Evolutionary conservation across 2,113 vertebrate genomes (phyloP).

Genomic region (Riparia riparia): DNA sequence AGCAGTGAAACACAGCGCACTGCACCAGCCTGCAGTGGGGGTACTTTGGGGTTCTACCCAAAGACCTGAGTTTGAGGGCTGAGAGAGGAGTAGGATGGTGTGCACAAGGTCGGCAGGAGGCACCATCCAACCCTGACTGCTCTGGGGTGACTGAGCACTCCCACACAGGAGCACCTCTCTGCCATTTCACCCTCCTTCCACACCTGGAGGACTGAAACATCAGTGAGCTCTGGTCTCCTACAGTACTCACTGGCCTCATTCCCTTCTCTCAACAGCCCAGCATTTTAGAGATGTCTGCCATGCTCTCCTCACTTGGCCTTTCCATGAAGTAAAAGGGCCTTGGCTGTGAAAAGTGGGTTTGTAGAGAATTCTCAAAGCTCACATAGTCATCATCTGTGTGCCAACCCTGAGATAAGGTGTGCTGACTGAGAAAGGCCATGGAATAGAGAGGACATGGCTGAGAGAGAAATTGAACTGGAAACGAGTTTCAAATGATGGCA

Average conservation of each 20-base stretch:
- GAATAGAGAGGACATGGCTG: neutral
- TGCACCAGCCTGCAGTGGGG: neutral
- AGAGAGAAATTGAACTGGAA: neutral
- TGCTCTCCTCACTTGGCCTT: neutral
- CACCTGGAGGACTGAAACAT: accelerated
- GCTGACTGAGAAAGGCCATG: neutral
- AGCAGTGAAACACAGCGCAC: accelerated
- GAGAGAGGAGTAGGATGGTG: neutral
- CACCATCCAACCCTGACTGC: no score
- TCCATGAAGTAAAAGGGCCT: neutral
- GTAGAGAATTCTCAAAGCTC: neutral
- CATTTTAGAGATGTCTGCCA: neutral
- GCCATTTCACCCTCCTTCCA: neutral
- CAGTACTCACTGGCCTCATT: neutral
- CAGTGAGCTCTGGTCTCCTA: neutral
- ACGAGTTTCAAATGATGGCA: neutral
- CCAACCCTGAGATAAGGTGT: neutral
- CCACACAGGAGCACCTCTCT: neutral
- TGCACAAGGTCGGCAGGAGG: neutral
- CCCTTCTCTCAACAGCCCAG: neutral
- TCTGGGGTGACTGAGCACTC: neutral
- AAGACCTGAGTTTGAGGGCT: neutral
- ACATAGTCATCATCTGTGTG: neutral
- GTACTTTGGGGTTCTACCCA: neutral
- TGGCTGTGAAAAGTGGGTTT: neutral